Evolutionary conservation across 2,113 vertebrate species (phyloP), one percentile per base, ranked within the genome.

Genomic region (Campylomormyrus numenius): DNA sequence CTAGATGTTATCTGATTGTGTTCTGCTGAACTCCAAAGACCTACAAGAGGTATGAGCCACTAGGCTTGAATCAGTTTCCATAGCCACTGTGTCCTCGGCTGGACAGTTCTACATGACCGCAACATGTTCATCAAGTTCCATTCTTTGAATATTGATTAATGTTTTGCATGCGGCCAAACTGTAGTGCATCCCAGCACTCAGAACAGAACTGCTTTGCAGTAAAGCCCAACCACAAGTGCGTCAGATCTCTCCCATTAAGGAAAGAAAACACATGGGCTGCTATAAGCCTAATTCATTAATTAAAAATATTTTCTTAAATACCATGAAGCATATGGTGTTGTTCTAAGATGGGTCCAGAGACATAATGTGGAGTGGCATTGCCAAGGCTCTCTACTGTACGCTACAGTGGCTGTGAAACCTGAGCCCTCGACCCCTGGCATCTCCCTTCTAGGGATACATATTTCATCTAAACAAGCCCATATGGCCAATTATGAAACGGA

Each of bases 401-500:
- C 93, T 93, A 94, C 92, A 84, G 88, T 93, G 93, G 93, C 93
- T 93, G 94, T 89, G 35, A 94, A 93, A 94, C 77, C 90, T 42
- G 88, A 85, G 90, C 93, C 93, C 91, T 90, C 91, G 93, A 95
- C 94, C 94, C 89, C 31, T 88, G 90, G 92, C 95, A 95, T 95
- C 94, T 94, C 94, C 92, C 94, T 93, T 94, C 91, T 93, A 93
- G 92, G 91, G 93, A 92, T 93, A 93, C 93, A 92, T 93, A 91
- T 90, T 94, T 95, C 92, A 94, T 94, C 94, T 93, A 93, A 94
- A 93, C 93, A 90, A 93, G 92, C 94, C 93, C 95, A 95, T 96
- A 95, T 95, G 95, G 95, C 93, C 94, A 95, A 95, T 95, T 95
- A 95, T 91, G 94, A 92, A 84, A 91, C 70, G 5, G 89, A 93